Conservation (phyloP, 2,888 invertebrate genomes). For the Galerucella pusilla region DNA sequence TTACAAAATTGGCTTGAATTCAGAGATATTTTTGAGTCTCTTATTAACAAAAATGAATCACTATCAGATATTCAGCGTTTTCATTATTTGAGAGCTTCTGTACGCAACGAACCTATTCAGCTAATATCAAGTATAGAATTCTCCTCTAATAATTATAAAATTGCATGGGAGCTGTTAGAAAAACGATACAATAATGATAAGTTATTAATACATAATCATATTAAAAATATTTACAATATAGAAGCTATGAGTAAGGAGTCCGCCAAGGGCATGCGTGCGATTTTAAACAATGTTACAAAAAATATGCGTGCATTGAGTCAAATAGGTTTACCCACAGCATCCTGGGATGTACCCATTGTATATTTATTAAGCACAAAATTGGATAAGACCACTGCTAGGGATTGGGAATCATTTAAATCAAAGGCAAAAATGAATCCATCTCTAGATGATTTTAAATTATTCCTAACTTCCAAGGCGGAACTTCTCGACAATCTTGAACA, state of each 20-base stretch:
- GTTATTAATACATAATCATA: background rate
- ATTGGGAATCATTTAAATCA: slow-evolving; percentile 37
- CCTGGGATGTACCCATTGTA: slow-evolving; percentile 33
- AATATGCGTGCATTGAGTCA: background rate
- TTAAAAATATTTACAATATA: background rate
- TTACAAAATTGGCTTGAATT: background rate
- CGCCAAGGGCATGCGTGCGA: background rate
- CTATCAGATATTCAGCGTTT: background rate
- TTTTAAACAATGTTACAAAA: background rate
- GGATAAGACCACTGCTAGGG: slow-evolving; percentile 32
- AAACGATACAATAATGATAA: background rate
- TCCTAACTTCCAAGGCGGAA: slow-evolving; percentile 36
- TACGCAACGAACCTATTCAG: background rate
- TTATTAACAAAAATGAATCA: slow-evolving; percentile 1
- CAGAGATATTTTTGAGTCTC: background rate
- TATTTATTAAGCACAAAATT: slow-evolving; percentile 36
- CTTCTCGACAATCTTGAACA: slow-evolving; percentile 35
- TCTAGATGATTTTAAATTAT: slow-evolving; percentile 35
- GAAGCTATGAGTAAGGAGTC: background rate
- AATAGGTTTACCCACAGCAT: background rate
- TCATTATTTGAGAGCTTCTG: background rate
- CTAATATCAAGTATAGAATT: background rate
- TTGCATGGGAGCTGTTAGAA: background rate
- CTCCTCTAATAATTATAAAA: background rate
- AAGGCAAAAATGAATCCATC: slow-evolving; percentile 21